Base-by-base conservation (phyloP, 2,797 vertebrate genomes). In the Microcaecilia unicolor region DNA sequence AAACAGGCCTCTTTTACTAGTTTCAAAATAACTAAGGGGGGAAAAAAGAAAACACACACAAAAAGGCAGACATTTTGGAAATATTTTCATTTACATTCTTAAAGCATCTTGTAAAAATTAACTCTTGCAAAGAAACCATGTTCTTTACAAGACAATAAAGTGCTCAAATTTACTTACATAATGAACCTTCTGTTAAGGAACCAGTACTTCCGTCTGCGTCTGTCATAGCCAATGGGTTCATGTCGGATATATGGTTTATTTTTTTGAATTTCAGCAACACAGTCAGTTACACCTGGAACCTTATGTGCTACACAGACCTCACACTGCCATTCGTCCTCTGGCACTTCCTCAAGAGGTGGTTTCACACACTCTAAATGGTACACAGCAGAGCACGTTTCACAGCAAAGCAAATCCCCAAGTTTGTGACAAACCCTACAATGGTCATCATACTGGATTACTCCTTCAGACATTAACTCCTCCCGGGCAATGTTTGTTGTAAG, bases 321-420 rank as follows among this genome's bases (percentile, higher is more conserved):
- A 7, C 93, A 98, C 81, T 96, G 93, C 93, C 93, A 98, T 57
- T 98, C 93, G 4, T 97, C 93, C 74, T 98, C 93, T 0, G 93
- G 93, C n/a, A 98, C 93, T 71, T 96, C 92, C 63, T 88, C 86
- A 37, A 98, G 67, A 12, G 93, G 92, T 0, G 93, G 93, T 29
- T 93, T 93, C 63, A 98, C 93, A 1, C 93, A 98, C 64, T 98
- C 93, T 65, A 98, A 72, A 58, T 98, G 93, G 83, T 97, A 98
- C 14, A 98, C 93, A 1, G 93, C 93, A 2, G 93, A 93, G 45
- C 93, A 98, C 0, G 93, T 98, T 80, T 98, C 93, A 22, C 93
- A 98, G 80, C 93, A 98, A 32, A 98, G 86, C 72, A 98, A 79
- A 70, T 98, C 93, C 28, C 93, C 93, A 3, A 98, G 87, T 61